Evolutionary conservation across 2,888 invertebrate species (phyloP).

Genomic region (Nymphalis c-album): DNA sequence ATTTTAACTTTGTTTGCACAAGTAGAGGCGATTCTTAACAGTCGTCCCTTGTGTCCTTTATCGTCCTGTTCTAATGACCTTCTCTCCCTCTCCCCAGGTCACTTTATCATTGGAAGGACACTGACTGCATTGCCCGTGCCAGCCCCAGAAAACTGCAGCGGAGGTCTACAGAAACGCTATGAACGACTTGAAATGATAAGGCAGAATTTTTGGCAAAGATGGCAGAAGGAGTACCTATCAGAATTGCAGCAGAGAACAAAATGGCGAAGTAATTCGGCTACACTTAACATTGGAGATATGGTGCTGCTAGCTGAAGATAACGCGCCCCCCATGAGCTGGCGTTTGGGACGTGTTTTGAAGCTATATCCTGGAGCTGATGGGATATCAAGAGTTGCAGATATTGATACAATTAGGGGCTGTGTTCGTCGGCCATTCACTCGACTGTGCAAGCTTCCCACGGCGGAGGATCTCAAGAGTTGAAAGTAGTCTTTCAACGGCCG

Average conservation of each 20-base stretch:
- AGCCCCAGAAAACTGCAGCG: not conserved
- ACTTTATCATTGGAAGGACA: constrained; percentile 8
- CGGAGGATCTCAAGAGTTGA: constrained; percentile 1
- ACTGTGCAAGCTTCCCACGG: constrained; percentile 11
- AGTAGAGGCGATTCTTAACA: constrained; percentile 5
- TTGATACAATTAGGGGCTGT: constrained; percentile 5
- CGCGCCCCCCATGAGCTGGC: constrained; percentile 31
- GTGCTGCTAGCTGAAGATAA: constrained; percentile 21
- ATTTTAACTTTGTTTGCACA: not conserved
- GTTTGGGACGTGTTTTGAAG: constrained; percentile 31
- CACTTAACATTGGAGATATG: constrained; percentile 10
- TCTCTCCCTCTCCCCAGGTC: not conserved
- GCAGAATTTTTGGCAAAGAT: constrained; percentile 34
- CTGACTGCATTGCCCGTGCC: constrained; percentile 13
- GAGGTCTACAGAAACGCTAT: constrained; percentile 6
- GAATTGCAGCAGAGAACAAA: constrained; percentile 10
- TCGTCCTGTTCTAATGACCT: not conserved
- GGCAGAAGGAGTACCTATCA: constrained; percentile 16
- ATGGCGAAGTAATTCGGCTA: not conserved
- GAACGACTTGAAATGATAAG: constrained; percentile 17
- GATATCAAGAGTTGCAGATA: constrained; percentile 20
- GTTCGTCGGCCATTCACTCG: constrained; percentile 7
- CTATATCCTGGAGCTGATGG: constrained; percentile 35
- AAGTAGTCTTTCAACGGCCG: constrained; percentile 4
- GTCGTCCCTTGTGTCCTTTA: constrained; percentile 8